phyloP scores from a whole-genome alignment of 2,113 vertebrate species.

The Otolemur garnettii region DNA sequence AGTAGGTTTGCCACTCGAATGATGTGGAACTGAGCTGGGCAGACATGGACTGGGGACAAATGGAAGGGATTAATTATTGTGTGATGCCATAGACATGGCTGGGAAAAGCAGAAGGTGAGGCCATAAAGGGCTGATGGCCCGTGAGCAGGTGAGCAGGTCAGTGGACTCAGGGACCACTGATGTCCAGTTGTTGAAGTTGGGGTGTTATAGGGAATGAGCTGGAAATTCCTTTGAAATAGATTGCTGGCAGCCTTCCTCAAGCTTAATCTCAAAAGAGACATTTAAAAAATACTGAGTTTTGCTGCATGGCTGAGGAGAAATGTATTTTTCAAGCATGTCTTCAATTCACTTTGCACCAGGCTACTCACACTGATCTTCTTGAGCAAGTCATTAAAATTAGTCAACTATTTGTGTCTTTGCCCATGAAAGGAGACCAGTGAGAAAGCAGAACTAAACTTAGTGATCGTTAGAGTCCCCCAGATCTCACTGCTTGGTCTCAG shows the following conservation, averaged over 20 bases:
- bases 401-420: constrained; percentile 67
- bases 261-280: constrained; percentile 56
- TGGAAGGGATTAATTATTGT: neutral
- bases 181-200: neutral
- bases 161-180: neutral
- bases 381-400: constrained; percentile 69
- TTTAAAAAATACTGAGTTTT: constrained; percentile 67
- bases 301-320: constrained; percentile 33
- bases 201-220: neutral
- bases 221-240: constrained; percentile 54
- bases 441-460: constrained; percentile 49
- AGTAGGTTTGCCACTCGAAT: constrained; percentile 22
- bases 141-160: neutral
- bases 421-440: constrained; percentile 66
- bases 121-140: neutral
- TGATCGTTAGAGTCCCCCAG: neutral
- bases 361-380: constrained; percentile 65
- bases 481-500: constrained; percentile 36
- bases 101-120: neutral
- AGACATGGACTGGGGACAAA: neutral
- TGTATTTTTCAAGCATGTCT: constrained; percentile 63
- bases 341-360: constrained; percentile 57
- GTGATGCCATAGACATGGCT: neutral
- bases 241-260: constrained; percentile 57
- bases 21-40: neutral